These are phyloP conservation scores for Tor tambroides DNA, from an alignment of 2,113 vertebrate species.

Conservation along the genomic window DNA sequence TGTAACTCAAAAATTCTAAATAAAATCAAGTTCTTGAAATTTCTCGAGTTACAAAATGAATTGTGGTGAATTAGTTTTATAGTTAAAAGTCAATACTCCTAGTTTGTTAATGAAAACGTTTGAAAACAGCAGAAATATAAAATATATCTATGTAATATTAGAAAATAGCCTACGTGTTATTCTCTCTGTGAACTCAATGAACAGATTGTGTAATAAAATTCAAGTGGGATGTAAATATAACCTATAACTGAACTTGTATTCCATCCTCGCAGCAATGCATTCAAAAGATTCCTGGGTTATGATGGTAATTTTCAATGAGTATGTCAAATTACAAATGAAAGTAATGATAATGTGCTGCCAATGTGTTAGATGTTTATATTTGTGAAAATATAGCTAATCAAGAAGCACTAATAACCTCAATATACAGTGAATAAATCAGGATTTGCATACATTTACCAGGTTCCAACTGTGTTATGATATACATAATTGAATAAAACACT, in stretches of 20 bases:
- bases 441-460: background rate
- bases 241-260: constrained; percentile 2
- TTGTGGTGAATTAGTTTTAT: background rate
- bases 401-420: background rate
- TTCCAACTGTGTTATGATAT: background rate
- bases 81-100: background rate
- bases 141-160: background rate
- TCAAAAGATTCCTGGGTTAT: background rate
- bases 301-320: background rate
- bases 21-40: background rate
- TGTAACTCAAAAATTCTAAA: too few relatives aligned
- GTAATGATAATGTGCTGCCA: background rate
- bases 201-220: background rate
- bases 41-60: background rate
- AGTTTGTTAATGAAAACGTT: background rate
- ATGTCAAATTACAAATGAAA: background rate
- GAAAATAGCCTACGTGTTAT: background rate
- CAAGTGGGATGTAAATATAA: background rate
- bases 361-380: background rate
- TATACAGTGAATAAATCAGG: background rate
- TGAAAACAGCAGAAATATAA: background rate
- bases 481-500: background rate
- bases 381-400: background rate
- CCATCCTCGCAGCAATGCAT: background rate
- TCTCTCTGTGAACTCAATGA: background rate